Evolutionary conservation across 2,113 vertebrate species (phyloP).

Genomic region (Columba janthina): DNA sequence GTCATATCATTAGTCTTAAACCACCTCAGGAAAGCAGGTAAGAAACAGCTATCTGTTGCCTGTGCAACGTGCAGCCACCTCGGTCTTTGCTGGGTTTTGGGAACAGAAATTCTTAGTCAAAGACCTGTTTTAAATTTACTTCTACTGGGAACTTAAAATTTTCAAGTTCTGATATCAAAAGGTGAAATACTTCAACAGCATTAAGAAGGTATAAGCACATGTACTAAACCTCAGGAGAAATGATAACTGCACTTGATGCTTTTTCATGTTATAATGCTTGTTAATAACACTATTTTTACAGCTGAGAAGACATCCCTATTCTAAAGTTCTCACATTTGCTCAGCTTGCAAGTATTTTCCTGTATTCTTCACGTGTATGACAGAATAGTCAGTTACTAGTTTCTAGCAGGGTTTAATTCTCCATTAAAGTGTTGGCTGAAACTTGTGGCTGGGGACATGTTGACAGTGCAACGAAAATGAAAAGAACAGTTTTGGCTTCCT

Average conservation of each 20-base stretch:
- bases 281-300: neutral
- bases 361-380: neutral
- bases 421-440: neutral
- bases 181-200: neutral
- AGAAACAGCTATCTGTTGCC: neutral
- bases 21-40: neutral
- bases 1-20: neutral
- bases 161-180: neutral
- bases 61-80: neutral
- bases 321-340: neutral
- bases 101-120: neutral
- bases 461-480: neutral
- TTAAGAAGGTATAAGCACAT: neutral
- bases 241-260: neutral
- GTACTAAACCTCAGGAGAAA: neutral
- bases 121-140: neutral
- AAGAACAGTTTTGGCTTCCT: neutral
- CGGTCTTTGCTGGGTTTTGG: neutral
- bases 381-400: neutral
- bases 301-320: neutral
- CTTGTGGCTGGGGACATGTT: neutral
- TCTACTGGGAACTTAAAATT: neutral
- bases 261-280: neutral
- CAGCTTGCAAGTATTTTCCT: neutral
- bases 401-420: slow-evolving; percentile 15